These are phyloP conservation scores for Ophraella communa DNA, from an alignment of 2,888 invertebrate genomes.

Conservation along the genomic window DNA sequence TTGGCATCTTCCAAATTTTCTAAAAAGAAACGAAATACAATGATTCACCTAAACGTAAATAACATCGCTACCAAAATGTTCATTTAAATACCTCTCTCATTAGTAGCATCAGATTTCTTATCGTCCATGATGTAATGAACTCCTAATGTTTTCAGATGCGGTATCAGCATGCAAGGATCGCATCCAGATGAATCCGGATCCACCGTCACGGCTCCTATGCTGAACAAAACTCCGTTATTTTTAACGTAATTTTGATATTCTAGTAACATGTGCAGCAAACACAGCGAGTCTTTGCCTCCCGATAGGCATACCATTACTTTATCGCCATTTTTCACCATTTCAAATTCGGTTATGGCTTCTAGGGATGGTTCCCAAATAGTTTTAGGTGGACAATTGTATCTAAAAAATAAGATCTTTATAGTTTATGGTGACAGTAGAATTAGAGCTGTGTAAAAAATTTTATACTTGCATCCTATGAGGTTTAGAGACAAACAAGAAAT, in stretches of 20 bases:
- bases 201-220: conserved; percentile 76
- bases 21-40: conserved; percentile 45
- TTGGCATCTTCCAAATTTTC: conserved; percentile 63
- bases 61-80: too few relatives aligned
- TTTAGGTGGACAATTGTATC: conserved; percentile 80
- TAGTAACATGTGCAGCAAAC: conserved; percentile 80
- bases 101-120: conserved; percentile 47
- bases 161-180: conserved; percentile 69
- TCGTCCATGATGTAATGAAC: conserved; percentile 80
- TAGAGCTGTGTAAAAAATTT: too few relatives aligned
- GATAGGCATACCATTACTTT: conserved; percentile 80
- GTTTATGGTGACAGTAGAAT: too few relatives aligned
- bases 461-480: too few relatives aligned
- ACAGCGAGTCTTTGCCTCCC: conserved; percentile 84
- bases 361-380: conserved; percentile 82
- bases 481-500: too few relatives aligned
- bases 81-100: conserved; percentile 42
- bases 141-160: conserved; percentile 75
- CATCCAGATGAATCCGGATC: conserved; percentile 68
- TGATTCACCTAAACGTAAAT: neutral
- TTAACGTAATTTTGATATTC: conserved; percentile 83
- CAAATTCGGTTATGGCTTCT: conserved; percentile 82
- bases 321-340: conserved; percentile 85
- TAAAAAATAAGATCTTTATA: neutral
- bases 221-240: conserved; percentile 78